Conservation (phyloP, 2,888 invertebrate species). For the Dryobota labecula region DNA sequence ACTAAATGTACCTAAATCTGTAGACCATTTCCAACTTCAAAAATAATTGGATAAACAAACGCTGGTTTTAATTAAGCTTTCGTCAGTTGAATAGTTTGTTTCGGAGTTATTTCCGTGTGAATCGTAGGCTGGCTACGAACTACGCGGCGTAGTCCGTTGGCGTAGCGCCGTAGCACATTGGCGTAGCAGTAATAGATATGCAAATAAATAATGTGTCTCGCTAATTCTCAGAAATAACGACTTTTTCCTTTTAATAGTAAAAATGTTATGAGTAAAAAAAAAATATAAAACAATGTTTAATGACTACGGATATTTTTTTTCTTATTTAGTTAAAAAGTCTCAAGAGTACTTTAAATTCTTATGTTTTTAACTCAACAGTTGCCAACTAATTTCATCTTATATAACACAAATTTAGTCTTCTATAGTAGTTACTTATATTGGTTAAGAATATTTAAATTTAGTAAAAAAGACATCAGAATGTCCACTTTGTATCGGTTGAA, state of each 20-base stretch:
- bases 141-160: conserved; percentile 18
- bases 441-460: not conserved
- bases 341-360: not conserved
- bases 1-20: not conserved
- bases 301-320: too few relatives aligned
- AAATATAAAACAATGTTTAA: not conserved
- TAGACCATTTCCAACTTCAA: not conserved
- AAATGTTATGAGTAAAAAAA: too few relatives aligned
- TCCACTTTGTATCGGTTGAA: not conserved
- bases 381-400: too few relatives aligned
- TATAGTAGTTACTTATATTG: not conserved
- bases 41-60: not conserved
- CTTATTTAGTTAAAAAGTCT: not conserved
- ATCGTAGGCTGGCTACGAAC: conserved; percentile 26
- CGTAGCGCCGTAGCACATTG: conserved; percentile 12
- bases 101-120: conserved; percentile 9
- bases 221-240: conserved; percentile 1
- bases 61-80: not conserved
- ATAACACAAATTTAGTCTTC: not conserved
- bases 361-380: not conserved
- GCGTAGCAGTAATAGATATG: conserved; percentile 16
- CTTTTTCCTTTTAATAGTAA: not conserved
- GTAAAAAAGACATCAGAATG: not conserved
- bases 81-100: not conserved
- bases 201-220: conserved; percentile 10